These are phyloP conservation scores for Arrhamphus sclerolepis DNA, from an alignment of 2,797 vertebrate genomes.

Conservation along the genomic window DNA sequence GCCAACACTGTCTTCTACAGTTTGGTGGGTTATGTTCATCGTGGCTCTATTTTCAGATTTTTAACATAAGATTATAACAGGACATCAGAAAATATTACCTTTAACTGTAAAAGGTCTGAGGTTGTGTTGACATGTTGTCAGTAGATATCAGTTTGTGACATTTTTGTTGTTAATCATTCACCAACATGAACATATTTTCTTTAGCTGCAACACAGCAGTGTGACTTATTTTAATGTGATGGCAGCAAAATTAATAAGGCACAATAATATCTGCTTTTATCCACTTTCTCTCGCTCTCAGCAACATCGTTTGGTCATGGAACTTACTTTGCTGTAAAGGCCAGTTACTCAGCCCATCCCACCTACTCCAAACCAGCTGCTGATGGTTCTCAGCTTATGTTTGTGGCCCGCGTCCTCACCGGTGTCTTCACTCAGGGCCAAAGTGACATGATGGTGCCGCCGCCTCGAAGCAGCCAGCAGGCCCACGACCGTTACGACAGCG, in stretches of 20 bases:
- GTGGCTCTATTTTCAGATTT: no score
- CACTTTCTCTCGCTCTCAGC: constrained; percentile 38
- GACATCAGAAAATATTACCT: no score
- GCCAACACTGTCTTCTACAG: no score
- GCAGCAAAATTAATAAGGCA: neutral
- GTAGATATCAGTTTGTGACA: no score
- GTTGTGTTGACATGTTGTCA: no score
- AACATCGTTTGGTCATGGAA: constrained; percentile 57
- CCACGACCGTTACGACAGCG: constrained; percentile 60
- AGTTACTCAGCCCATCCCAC: constrained; percentile 50
- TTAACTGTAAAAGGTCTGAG: no score
- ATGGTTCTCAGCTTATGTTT: constrained; percentile 72
- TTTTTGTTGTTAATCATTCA: no score
- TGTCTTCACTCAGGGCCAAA: constrained; percentile 27
- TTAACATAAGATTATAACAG: no score
- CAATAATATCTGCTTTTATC: neutral
- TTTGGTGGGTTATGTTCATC: no score
- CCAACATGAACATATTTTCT: no score
- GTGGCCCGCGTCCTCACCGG: constrained; percentile 73
- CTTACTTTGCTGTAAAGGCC: constrained; percentile 72
- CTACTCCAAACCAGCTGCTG: constrained; percentile 52
- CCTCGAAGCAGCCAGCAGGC: neutral
- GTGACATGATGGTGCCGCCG: constrained; percentile 49
- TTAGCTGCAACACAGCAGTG: no score
- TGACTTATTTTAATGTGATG: no score